Evolutionary conservation across 2,113 vertebrate species (phyloP), one percentile per base, ranked within the genome.

Genomic region (Cyanoliseus patagonus): DNA sequence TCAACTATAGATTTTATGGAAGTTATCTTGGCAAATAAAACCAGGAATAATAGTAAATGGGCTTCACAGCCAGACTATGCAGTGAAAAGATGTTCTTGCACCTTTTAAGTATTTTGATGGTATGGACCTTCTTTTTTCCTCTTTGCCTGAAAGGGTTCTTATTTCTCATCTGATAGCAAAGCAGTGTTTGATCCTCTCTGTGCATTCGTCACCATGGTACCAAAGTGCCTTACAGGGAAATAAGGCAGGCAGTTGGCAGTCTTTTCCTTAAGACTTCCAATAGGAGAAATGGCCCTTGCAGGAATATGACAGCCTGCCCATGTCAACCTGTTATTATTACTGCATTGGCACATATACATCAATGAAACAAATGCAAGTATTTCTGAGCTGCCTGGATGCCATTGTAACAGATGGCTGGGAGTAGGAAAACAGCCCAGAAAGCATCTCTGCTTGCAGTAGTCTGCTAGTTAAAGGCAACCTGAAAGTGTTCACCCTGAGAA

Each of bases 351-450:
- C 24, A 25, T n/a, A 35, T 11, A 27, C 55, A 63, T 84, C 44
- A 41, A 10, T 80, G 73, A 73, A 77, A 33, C 27, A 90, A 93
- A 55, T 57, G 22, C 70, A 52, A 14, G 8, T 79, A 74, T 69
- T 75, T 96, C 53, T 28, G 42, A 74, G 14, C 62, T 41, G 61
- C 77, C 86, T 91, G 79, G 49, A 39, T 91, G 93, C 53, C 84
- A 64, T 59, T 37, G 17, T 67, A 93, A 77, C 94, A 97, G 96
- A 94, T 64, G 95, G 75, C 24, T 81, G 91, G 47, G 90, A 28
- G 11, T 17, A 77, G 66, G 68, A 83, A 33, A 24, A 69, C 20
- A 91, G 86, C 68, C 55, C 77, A 86, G 95, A 81, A 77, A 67
- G 7, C 37, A 67, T 73, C 82, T 72, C 67, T 67, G 41, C 35